These are phyloP conservation scores for Leptobrachium ailaonicum DNA, from an alignment of 2,113 vertebrate species.

Conservation along the genomic window DNA sequence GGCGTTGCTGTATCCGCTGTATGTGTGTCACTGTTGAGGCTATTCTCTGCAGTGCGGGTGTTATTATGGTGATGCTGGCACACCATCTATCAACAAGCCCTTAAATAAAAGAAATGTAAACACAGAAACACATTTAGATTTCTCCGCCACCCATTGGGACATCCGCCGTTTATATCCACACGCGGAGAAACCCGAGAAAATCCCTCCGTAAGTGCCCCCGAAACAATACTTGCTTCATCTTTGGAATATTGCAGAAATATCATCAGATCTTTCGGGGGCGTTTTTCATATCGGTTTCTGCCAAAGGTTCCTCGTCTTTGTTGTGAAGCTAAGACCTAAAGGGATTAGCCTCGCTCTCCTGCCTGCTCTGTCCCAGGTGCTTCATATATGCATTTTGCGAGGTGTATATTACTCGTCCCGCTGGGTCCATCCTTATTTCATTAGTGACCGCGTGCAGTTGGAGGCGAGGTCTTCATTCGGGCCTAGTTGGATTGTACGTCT, in stretches of 20 bases:
- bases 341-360: conserved; percentile 50
- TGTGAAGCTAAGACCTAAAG: conserved; percentile 43
- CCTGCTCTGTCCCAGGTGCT: conserved; percentile 32
- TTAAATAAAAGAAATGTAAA: no score
- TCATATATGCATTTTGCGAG: conserved; percentile 51
- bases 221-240: conserved; percentile 28
- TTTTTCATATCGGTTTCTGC: not conserved
- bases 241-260: conserved; percentile 19
- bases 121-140: no score
- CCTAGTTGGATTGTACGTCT: conserved; percentile 51
- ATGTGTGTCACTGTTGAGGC: no score
- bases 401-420: conserved; percentile 52
- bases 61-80: no score
- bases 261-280: not conserved
- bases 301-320: conserved; percentile 22
- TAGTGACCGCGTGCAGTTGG: conserved; percentile 47
- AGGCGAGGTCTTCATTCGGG: conserved; percentile 10
- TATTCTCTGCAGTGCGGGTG: no score
- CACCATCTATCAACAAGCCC: no score
- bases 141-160: no score
- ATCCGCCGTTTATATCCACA: no score
- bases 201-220: conserved; percentile 21
- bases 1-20: no score
- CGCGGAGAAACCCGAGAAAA: conserved; percentile 16
- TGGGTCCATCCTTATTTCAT: conserved; percentile 53